Evolutionary conservation across 2,797 vertebrate species (phyloP).

Genomic region (Oreonectes daqikongensis): DNA sequence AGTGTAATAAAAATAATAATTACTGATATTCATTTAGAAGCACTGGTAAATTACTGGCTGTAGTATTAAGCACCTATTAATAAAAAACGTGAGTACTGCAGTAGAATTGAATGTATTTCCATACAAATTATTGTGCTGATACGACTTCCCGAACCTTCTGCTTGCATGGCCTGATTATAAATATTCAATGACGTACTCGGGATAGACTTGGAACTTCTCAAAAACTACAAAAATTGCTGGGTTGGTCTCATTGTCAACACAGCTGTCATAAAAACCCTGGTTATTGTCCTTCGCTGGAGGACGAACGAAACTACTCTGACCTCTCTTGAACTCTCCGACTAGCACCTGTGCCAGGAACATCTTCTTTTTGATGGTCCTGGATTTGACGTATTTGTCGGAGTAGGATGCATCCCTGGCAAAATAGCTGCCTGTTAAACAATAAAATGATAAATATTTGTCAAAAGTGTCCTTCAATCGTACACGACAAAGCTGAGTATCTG

Average conservation of each 20-base stretch:
- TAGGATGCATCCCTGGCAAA: conserved; percentile 90
- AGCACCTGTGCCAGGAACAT: conserved; percentile 91
- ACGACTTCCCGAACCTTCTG: no score
- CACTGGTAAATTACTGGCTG: not conserved
- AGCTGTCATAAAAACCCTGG: conserved; percentile 82
- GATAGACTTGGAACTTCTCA: conserved; percentile 92
- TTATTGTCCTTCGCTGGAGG: conserved; percentile 65
- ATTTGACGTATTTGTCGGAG: conserved; percentile 77
- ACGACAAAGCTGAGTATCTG: not conserved
- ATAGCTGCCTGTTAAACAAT: conserved; percentile 83
- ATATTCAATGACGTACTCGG: conserved; percentile 88
- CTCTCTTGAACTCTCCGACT: conserved; percentile 82
- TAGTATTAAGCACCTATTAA: not conserved
- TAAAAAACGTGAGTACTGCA: not conserved
- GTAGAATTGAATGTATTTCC: not conserved
- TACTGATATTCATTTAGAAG: not conserved
- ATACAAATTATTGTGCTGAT: no score
- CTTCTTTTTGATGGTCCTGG: conserved; percentile 31
- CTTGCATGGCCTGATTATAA: conserved; percentile 38
- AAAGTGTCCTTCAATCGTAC: no score
- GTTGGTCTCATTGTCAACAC: conserved; percentile 76
- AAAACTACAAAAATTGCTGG: conserved; percentile 91
- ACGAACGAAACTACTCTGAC: conserved; percentile 65
- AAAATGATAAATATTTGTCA: not conserved
- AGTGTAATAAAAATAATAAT: not conserved